phyloP scores from a whole-genome alignment of 2,113 vertebrate species.

The Gracilinanus agilis region DNA sequence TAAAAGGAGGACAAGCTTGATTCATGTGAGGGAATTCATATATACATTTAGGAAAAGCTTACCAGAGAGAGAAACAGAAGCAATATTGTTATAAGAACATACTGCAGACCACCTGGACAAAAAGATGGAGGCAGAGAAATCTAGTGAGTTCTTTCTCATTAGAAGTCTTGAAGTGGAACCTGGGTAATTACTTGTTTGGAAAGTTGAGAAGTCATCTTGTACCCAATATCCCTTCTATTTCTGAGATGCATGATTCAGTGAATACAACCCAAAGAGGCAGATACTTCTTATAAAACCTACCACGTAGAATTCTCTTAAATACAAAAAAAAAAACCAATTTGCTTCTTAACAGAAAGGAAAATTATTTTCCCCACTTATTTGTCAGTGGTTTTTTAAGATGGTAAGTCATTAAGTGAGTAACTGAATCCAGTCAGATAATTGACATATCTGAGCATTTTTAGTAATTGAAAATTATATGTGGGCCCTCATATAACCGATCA shows the following conservation, averaged over 20 bases:
- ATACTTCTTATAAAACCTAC: background rate
- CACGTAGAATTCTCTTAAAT: background rate
- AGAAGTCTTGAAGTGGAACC: background rate
- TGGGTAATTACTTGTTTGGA: background rate
- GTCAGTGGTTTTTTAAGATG: conserved; percentile 18
- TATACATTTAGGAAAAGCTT: background rate
- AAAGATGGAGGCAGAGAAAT: background rate
- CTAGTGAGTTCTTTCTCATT: background rate
- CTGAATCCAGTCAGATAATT: conserved; percentile 35
- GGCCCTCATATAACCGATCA: conserved; percentile 5
- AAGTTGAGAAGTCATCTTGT: background rate
- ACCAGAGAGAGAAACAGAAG: background rate
- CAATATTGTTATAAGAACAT: background rate
- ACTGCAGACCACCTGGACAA: background rate
- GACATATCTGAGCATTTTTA: conserved; percentile 13
- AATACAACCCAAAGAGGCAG: background rate
- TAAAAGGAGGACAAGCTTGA: background rate
- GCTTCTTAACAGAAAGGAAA: conserved; percentile 15
- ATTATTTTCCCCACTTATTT: background rate
- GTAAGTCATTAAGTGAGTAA: conserved; percentile 34
- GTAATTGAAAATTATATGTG: conserved; percentile 37
- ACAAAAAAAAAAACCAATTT: conserved; percentile 30
- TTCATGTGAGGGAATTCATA: background rate
- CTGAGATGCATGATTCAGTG: background rate
- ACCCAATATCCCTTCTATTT: background rate